Evolutionary conservation across 1,140 invertebrate species (phyloP), one percentile per base, ranked within the genome.

Genomic region (Adoxophyes honmai): DNA sequence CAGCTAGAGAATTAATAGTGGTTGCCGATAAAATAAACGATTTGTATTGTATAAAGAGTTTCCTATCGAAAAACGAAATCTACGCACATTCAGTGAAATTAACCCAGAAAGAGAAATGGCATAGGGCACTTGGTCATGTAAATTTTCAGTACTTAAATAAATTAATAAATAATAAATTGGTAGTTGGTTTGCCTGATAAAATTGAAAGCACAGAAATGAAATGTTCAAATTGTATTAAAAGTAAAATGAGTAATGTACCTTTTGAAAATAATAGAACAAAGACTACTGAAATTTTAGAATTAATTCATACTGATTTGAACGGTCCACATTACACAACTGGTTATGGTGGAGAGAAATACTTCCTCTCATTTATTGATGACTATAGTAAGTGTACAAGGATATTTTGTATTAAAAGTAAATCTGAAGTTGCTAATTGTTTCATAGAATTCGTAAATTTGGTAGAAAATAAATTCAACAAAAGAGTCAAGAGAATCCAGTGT

Each of bases 201-300:
- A 70, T 70, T 59, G 81, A 84, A 73, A 64, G 4, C 15, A 62
- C 7, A 4, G 54, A 70, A 57, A 63, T 70, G 58, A 69, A 72
- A 42, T 70, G 62, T 70, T 53, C 60, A 16, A 75, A 57, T 60
- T 72, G 70, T 67, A 70, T 73, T 64, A 0, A 73, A 67, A 75
- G 58, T 53, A 70, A 73, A 68, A 74, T 76, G 64, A 0, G 5
- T 53, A 70, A 72, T 62, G 52, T 86, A 69, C 76, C 77, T 52
- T 86, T 87, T 76, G 35, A 81, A 62, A 86, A 86, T 66, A 78
- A 76, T 64, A 68, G 72, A 68, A 64, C 1, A n/a, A 77, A 67
- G 44, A 55, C 72, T 53, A 67, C 52, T n/a, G 68, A 75, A 21
- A 71, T 75, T 39, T 64, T 83, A 53, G 66, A 84, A 66, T 55